Base-by-base conservation (phyloP, 1,140 invertebrate species). In the Plutomurus gul region DNA sequence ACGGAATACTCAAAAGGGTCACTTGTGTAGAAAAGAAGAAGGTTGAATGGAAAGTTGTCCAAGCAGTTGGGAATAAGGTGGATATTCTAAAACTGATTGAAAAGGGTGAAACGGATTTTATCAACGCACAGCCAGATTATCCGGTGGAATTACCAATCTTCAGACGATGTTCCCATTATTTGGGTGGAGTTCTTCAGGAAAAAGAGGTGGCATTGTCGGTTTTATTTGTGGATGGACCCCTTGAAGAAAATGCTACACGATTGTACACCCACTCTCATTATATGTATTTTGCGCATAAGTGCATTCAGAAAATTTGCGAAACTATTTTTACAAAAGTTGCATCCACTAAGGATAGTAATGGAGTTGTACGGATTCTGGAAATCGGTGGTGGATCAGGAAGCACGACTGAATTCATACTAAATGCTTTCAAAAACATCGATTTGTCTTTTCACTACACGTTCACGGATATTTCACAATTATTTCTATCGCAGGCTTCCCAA, bases 401-500 rank as follows among this genome's bases (percentile, higher is more conserved):
- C 11, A 47, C 39, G 0, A 36, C 76, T 1, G 20, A 51, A 7
- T 8, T 22, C 11, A 13, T 78, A 4, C 10, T 77, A 4, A 56
- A 65, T 11, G 18, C 20, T 1, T 40, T 81, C 2, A 33, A 72
- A 25, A 40, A 74, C 22, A 43, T 36, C 16, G 43, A 37, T 13
- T 37, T 73, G n/a, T 46, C 70, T 13, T 81, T 72, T 51, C 37
- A 25, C 4, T 81, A 78, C 30, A 70, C 72, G 6, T 81, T 56
- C 43, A 75, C 80, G 6, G 80, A 81, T 33, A 81, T 81, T 37
- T 77, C 80, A 1, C 80, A 70, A 36, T n/a, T 39, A 10, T 78
- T 81, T 27, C 39, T 81, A 30, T 10, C 46, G 16, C 18, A 77
- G 39, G 76, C 80, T 8, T 4, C 13, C 18, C 71, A 33, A 22